Conservation (phyloP, 92 coral and sea anemone species). For the Zoanthus solanderi region DNA sequence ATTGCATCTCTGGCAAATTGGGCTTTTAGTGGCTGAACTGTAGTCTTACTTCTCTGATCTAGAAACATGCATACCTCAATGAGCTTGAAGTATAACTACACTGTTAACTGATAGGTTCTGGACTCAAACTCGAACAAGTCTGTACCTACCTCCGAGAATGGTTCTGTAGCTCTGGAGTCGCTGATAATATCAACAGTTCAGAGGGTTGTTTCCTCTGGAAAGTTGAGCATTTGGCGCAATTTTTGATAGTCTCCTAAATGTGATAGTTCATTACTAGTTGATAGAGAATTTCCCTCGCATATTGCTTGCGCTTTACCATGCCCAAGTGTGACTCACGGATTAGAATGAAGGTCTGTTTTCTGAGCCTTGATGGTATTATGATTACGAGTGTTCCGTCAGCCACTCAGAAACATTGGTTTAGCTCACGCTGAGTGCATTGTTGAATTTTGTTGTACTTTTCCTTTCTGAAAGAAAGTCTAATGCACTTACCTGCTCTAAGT, state of each 20-base stretch:
- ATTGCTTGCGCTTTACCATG: conserved; percentile 51
- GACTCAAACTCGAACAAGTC: conserved; percentile 50
- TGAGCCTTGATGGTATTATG: conserved; percentile 50
- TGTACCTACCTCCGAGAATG: conserved; percentile 47
- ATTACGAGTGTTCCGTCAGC: conserved; percentile 55
- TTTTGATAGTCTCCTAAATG: conserved; percentile 55
- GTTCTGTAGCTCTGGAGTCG: conserved; percentile 34
- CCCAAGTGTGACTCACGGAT: conserved; percentile 56
- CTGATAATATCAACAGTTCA: conserved; percentile 13
- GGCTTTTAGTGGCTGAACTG: conserved; percentile 47
- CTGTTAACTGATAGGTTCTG: conserved; percentile 36
- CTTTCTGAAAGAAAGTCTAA: conserved; percentile 47
- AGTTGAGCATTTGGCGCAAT: conserved; percentile 49
- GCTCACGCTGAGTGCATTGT: conserved; percentile 56
- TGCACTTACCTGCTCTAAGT: conserved; percentile 46
- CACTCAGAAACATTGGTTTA: conserved; percentile 31
- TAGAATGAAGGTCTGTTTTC: conserved; percentile 33
- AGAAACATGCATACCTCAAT: conserved; percentile 55
- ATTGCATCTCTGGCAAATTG: conserved; percentile 55
- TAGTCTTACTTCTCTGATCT: conserved; percentile 25
- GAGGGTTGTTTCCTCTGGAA: conserved; percentile 41
- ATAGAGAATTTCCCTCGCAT: conserved; percentile 40
- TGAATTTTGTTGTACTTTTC: neutral
- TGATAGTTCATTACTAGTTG: conserved; percentile 56
- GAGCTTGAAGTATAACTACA: conserved; percentile 49